These are phyloP conservation scores for Schrankia costaestrigalis DNA, from an alignment of 2,888 invertebrate genomes.

Conservation along the genomic window DNA sequence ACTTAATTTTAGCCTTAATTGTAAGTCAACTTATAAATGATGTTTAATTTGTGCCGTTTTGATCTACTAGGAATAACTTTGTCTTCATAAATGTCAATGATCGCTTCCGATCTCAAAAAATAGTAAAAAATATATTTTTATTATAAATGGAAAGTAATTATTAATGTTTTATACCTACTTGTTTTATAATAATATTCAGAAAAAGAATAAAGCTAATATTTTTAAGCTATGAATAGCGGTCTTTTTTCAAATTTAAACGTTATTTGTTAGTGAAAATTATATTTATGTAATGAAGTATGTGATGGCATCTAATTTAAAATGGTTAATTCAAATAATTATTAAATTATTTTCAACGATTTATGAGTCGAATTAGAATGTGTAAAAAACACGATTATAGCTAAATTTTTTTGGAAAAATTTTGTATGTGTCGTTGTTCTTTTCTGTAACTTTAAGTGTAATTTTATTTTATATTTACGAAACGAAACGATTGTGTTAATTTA, in stretches of 20 bases:
- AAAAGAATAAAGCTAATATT: no score
- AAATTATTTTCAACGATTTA: slow-evolving; percentile 52
- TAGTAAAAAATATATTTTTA: no score
- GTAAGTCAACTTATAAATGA: slow-evolving; percentile 27
- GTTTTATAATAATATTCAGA: no score
- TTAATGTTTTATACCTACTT: no score
- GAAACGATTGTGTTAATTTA: slow-evolving; percentile 41
- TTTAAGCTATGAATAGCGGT: no score
- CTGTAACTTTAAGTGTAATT: slow-evolving; percentile 31
- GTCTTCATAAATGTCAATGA: no score
- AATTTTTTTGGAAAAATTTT: neutral
- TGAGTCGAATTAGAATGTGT: no score
- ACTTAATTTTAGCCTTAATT: slow-evolving; percentile 28
- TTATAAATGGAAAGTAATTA: no score
- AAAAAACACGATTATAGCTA: neutral
- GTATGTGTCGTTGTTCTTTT: no score
- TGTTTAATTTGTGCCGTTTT: slow-evolving; percentile 14
- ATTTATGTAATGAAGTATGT: slow-evolving; percentile 34
- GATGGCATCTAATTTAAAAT: slow-evolving; percentile 28
- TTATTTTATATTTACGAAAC: slow-evolving; percentile 37
- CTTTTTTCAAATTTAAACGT: slow-evolving; percentile 19
- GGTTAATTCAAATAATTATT: slow-evolving; percentile 44
- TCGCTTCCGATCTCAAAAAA: no score
- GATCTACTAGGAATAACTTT: neutral
- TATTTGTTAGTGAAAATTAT: slow-evolving; percentile 24